Percentiles rank a stretch among this genome's conserved stretches.
These are phyloP conservation scores for Hypomecis atomaria DNA, from an alignment of 2,888 invertebrate genomes.

Conservation along the genomic window DNA sequence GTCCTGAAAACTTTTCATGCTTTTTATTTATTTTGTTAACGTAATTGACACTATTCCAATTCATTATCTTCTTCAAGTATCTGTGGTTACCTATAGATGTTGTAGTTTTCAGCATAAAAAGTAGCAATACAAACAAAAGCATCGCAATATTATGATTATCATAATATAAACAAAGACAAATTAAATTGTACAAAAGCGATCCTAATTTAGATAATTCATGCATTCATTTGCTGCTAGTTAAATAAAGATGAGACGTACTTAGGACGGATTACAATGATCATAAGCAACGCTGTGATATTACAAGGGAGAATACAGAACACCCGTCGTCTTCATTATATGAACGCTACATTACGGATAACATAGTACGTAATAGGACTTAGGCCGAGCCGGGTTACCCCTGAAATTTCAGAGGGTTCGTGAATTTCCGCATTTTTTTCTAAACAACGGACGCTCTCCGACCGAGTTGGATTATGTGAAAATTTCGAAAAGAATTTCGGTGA, in stretches of 20 bases:
- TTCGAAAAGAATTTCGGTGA: conserved; percentile 61
- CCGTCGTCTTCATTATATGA: conserved; percentile 14
- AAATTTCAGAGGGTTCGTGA: conserved; percentile 52
- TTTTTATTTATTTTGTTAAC: too few relatives aligned
- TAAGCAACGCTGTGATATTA: conserved; percentile 17
- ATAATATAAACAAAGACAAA: too few relatives aligned
- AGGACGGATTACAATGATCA: conserved; percentile 10
- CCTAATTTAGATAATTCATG: conserved; percentile 8
- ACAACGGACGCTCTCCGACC: conserved; percentile 57
- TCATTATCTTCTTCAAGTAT: too few relatives aligned
- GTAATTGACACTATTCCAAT: too few relatives aligned
- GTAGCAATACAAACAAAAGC: too few relatives aligned
- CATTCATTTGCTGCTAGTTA: conserved; percentile 16
- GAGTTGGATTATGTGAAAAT: conserved; percentile 65
- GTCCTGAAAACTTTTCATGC: too few relatives aligned
- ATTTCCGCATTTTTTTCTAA: conserved; percentile 61
- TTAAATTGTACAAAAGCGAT: too few relatives aligned
- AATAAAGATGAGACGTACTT: conserved; percentile 7
- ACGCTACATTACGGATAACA: conserved; percentile 18
- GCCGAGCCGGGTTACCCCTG: conserved; percentile 43
- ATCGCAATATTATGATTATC: too few relatives aligned
- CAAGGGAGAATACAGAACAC: neutral
- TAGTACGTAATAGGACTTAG: conserved; percentile 31
- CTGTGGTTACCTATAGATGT: too few relatives aligned
- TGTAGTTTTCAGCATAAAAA: too few relatives aligned